Evolutionary conservation across 1,140 invertebrate species (phyloP), one percentile per base, ranked within the genome.

Genomic region (Chionoecetes opilio): DNA sequence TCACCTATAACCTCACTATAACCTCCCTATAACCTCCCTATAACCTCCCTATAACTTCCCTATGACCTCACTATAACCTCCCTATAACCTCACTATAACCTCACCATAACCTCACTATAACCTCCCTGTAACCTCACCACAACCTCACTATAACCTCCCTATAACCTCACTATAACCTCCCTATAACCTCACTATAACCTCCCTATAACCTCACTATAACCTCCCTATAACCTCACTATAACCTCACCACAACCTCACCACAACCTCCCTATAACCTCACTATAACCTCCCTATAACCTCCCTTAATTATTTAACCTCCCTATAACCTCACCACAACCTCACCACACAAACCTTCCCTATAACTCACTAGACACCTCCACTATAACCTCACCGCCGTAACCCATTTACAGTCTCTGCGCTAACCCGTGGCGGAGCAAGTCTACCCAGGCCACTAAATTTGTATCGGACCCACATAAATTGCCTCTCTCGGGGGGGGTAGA

Each of bases 391-490:
- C 41, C 41, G n/a, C 63, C 63, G n/a, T 75, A 75, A n/a, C 63
- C 63, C 63, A 26, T 5, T 21, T 75, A 75, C 63, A 75, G 63
- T 75, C 63, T 75, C n/a, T 26, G 21, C 21, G 63, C 21, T 75
- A 17, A n/a, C 11, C 63, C 21, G 21, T 75, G 63, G 21, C 63
- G 6, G 63, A 75, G 63, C 63, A 75, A 75, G 63, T 75, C 63
- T n/a, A 75, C 63, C 63, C 63, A n/a, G 21, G 63, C 63, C 63
- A 75, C 63, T 75, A 75, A 75, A 75, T 75, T 75, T 75, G 63
- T 75, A 75, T 75, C 63, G 63, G 63, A 26, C 63, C 63, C 63
- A 75, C 63, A 75, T 75, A 75, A 75, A 75, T 75, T 75, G 63
- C 63, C n/a, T n/a, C 63, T n/a, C 63, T 75, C 63, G 63, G 63